Percentiles rank a stretch among this genome's conserved stretches.
phyloP scores from a whole-genome alignment of 1,140 invertebrate genomes.

The Lepeophtheirus salmonis region DNA sequence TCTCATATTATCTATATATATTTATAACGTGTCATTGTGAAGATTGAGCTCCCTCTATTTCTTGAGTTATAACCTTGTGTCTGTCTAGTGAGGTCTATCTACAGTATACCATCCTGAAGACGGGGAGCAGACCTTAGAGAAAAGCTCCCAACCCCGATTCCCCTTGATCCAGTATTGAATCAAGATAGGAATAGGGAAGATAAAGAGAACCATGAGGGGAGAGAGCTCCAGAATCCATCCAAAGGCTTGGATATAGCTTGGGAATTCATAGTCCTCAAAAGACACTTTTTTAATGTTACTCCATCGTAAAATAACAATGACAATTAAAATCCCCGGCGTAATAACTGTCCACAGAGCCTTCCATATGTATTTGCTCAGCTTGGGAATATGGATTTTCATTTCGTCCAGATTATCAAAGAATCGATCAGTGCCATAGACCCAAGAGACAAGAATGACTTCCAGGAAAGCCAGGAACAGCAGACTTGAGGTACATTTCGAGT shows the following conservation, averaged over 20 bases:
- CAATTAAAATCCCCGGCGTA: slow-evolving; percentile 28
- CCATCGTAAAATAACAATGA: slow-evolving; percentile 21
- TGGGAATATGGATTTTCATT: slow-evolving; percentile 29
- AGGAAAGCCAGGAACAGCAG: slow-evolving; percentile 30
- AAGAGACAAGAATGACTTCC: slow-evolving; percentile 30
- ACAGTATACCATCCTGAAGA: background rate
- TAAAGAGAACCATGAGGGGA: background rate
- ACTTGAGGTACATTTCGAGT: slow-evolving; percentile 33
- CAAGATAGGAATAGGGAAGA: background rate
- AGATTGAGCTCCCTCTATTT: too few relatives aligned
- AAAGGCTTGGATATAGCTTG: slow-evolving; percentile 33
- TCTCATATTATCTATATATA: too few relatives aligned
- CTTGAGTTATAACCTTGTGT: too few relatives aligned
- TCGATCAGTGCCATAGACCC: slow-evolving; percentile 32
- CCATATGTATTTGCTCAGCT: slow-evolving; percentile 26
- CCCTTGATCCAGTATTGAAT: background rate
- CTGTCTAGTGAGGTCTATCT: too few relatives aligned
- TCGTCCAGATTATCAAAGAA: slow-evolving; percentile 30
- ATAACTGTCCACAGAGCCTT: slow-evolving; percentile 28
- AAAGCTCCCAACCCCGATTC: background rate
- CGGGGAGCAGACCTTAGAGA: background rate
- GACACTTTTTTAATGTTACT: slow-evolving; percentile 28
- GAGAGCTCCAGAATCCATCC: slow-evolving; percentile 31
- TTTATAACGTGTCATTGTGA: too few relatives aligned
- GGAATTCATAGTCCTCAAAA: slow-evolving; percentile 32